Conservation (phyloP, 92 coral and sea anemone species). For the Palythoa grandiflora region DNA sequence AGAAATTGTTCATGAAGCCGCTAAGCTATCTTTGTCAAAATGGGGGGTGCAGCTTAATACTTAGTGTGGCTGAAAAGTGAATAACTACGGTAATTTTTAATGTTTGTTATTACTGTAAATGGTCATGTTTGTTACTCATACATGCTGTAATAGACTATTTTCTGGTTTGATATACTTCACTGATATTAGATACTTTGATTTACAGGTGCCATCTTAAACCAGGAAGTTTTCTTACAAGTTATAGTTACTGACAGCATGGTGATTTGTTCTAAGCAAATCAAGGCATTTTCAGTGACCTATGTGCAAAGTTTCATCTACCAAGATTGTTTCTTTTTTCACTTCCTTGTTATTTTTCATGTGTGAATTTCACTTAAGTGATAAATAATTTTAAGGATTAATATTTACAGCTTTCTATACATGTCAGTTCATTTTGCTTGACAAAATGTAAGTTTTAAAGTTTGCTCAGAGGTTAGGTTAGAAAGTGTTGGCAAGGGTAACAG, state of each 20-base stretch:
- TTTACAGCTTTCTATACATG: not conserved
- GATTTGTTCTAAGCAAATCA: no score
- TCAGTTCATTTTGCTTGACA: not conserved
- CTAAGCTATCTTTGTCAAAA: no score
- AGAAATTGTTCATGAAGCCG: no score
- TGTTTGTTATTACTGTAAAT: no score
- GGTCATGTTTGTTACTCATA: no score
- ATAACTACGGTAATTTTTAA: no score
- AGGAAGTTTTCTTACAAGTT: not conserved
- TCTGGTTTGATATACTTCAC: not conserved
- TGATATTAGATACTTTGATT: not conserved
- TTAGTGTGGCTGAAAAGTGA: no score
- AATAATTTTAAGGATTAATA: not conserved
- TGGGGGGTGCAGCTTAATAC: no score
- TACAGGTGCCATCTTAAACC: not conserved
- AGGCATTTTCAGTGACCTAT: not conserved
- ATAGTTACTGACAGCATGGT: no score
- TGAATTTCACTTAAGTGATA: not conserved
- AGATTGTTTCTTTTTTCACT: not conserved
- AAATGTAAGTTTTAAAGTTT: not conserved
- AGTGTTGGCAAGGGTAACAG: no score
- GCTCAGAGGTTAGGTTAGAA: no score
- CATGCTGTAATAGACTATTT: no score
- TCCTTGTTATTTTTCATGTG: not conserved
- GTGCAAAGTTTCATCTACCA: not conserved